Percentiles rank a stretch among this genome's conserved stretches.
Evolutionary conservation across 2,797 vertebrate species (phyloP).

Genomic region (Thaleichthys pacificus): DNA sequence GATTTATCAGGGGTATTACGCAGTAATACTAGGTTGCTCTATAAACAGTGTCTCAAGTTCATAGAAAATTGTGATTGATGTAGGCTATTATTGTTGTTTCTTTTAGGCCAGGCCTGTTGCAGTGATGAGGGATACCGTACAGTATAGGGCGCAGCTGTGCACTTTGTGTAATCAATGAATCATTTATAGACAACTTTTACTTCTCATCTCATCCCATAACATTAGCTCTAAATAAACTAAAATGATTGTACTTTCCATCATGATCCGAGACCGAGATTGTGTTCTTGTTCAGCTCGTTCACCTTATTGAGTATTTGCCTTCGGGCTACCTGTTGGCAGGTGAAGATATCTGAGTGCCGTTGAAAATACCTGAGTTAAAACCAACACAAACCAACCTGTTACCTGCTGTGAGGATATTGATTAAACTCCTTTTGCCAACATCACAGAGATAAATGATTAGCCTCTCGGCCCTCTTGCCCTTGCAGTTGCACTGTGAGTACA

Average conservation of each 20-base stretch:
- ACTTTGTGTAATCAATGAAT: too few relatives aligned
- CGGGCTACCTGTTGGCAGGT: too few relatives aligned
- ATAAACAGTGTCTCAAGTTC: neutral
- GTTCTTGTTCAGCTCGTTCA: too few relatives aligned
- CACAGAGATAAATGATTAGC: neutral
- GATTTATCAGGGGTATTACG: neutral
- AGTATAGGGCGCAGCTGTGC: neutral
- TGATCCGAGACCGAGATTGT: too few relatives aligned
- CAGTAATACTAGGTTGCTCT: neutral
- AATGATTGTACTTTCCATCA: too few relatives aligned
- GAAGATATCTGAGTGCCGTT: neutral
- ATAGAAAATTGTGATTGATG: neutral
- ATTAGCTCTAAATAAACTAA: too few relatives aligned
- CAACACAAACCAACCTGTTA: neutral
- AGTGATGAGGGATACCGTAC: neutral
- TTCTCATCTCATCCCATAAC: too few relatives aligned
- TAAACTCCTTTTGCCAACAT: neutral
- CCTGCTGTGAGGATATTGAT: neutral
- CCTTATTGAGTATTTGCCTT: too few relatives aligned
- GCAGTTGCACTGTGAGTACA: neutral
- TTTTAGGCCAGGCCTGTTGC: neutral
- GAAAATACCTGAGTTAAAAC: neutral
- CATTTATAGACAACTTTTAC: too few relatives aligned
- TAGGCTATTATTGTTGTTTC: neutral
- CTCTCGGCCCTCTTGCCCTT: neutral